A percentile compares a stretch with the other conserved stretches of the same genome.
phyloP scores from a whole-genome alignment of 2,888 invertebrate species.

The Megamerina dolium region DNA sequence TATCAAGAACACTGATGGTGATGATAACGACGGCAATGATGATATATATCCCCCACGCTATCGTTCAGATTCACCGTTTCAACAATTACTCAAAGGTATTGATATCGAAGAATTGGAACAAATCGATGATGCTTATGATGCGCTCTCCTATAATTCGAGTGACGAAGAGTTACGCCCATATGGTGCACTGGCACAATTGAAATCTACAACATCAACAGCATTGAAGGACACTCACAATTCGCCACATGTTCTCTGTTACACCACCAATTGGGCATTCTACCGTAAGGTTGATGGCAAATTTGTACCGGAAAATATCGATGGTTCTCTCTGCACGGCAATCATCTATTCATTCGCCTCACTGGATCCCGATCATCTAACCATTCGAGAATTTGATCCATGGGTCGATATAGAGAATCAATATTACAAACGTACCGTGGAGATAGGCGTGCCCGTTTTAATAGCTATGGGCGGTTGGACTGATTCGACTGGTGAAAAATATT shows the following conservation, averaged over 20 bases:
- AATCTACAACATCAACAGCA: conserved; percentile 18
- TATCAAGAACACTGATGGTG: too few species aligned
- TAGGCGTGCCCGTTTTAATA: conserved; percentile 62
- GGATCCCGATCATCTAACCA: conserved; percentile 68
- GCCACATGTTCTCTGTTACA: conserved; percentile 70
- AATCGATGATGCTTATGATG: conserved; percentile 33
- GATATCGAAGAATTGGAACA: conserved; percentile 31
- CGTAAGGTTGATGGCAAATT: conserved; percentile 77
- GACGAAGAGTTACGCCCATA: conserved; percentile 23
- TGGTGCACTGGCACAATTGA: conserved; percentile 36
- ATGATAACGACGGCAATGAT: too few species aligned
- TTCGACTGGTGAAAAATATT: conserved; percentile 82
- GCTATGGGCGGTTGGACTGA: conserved; percentile 96
- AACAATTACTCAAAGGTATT: conserved; percentile 37
- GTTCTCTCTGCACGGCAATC: conserved; percentile 77
- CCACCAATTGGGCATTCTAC: conserved; percentile 86
- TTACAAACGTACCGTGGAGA: conserved; percentile 69
- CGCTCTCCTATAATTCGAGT: conserved; percentile 14
- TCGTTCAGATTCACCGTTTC: conserved; percentile 45
- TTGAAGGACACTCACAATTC: conserved; percentile 32
- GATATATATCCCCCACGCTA: conserved; percentile 39
- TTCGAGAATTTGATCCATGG: conserved; percentile 82
- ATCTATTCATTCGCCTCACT: conserved; percentile 86
- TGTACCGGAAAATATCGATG: conserved; percentile 77
- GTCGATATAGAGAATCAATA: conserved; percentile 80